Evolutionary conservation across 2,888 invertebrate species (phyloP), one percentile per base, ranked within the genome.

Genomic region (Helicoverpa assulta): DNA sequence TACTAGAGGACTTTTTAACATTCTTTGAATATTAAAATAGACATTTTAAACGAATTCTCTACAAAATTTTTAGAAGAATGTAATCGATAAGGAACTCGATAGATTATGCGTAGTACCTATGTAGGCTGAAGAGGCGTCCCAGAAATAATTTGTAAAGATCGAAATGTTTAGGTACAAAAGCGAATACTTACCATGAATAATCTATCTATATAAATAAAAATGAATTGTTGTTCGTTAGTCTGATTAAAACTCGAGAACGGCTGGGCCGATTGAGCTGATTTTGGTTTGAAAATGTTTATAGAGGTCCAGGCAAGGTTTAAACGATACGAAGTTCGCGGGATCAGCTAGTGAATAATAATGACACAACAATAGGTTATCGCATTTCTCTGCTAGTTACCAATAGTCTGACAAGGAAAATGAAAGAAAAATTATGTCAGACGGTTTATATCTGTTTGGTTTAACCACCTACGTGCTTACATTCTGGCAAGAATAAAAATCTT

Each of bases 321-420:
- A n/a, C n/a, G n/a, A n/a, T n/a, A n/a, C n/a, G n/a, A n/a, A n/a
- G n/a, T n/a, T n/a, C n/a, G n/a, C n/a, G n/a, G n/a, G n/a, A n/a
- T n/a, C n/a, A n/a, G n/a, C n/a, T n/a, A n/a, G 53, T 50, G 53
- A 74, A 60, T 60, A 51, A 29, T 61, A 54, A 43, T 74, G 57
- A 10, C 14, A 54, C 43, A 51, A 18, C 21, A 53, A 66, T 53
- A 74, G 76, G 70, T 68, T 57, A 73, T 78, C 78, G 51, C 29
- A 8, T 54, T 52, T 55, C 53, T 58, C 58, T 47, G 47, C 21
- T 67, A 80, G 37, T 40, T 75, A 80, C 68, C 60, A 80, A 76
- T 58, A 26, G 12, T 58, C 66, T 29, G 37, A 74, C 54, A 12
- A 75, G 76, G 75, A 75, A 80, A 75, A 75, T 16, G 26, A n/a